These are phyloP conservation scores for Cosmorhoe ocellata DNA, from an alignment of 2,888 invertebrate species.

Conservation along the genomic window DNA sequence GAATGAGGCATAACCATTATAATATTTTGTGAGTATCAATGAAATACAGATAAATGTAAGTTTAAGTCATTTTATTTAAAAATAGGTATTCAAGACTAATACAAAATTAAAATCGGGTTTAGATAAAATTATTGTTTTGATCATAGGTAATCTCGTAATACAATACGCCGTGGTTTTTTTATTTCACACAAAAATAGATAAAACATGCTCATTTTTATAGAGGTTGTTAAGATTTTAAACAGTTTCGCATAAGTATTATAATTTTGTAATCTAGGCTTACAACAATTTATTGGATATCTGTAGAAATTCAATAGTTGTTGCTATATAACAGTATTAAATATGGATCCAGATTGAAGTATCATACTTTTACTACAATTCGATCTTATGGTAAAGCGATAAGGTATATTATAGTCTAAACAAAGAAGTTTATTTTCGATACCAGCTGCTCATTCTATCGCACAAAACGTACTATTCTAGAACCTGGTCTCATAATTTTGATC, in stretches of 20 bases:
- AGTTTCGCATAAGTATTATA: slow-evolving; percentile 2
- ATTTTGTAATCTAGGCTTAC: slow-evolving; percentile 1
- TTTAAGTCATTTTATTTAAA: slow-evolving; percentile 77
- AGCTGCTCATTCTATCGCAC: not conserved
- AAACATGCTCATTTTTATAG: not conserved
- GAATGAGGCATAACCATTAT: too few relatives aligned
- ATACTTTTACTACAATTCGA: slow-evolving; percentile 5
- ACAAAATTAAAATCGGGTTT: slow-evolving; percentile 68
- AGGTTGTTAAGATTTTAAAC: not conserved
- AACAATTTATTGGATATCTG: slow-evolving; percentile 8
- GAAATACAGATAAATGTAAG: slow-evolving; percentile 47
- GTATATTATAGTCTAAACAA: not conserved
- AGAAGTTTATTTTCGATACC: not conserved
- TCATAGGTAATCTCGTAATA: slow-evolving; percentile 2
- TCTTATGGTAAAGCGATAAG: slow-evolving; percentile 9
- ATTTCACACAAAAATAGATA: slow-evolving; percentile 54
- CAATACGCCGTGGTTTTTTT: not conserved
- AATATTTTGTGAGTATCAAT: too few relatives aligned
- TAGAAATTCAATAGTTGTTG: slow-evolving; percentile 2
- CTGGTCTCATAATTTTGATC: slow-evolving; percentile 24
- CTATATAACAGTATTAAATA: slow-evolving; percentile 1
- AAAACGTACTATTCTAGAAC: too few relatives aligned
- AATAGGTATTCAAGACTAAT: slow-evolving; percentile 76
- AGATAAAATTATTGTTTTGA: slow-evolving; percentile 31
- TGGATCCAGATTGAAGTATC: not conserved